These are phyloP conservation scores for Pedetes capensis DNA, from an alignment of 2,113 vertebrate genomes.

Conservation along the genomic window DNA sequence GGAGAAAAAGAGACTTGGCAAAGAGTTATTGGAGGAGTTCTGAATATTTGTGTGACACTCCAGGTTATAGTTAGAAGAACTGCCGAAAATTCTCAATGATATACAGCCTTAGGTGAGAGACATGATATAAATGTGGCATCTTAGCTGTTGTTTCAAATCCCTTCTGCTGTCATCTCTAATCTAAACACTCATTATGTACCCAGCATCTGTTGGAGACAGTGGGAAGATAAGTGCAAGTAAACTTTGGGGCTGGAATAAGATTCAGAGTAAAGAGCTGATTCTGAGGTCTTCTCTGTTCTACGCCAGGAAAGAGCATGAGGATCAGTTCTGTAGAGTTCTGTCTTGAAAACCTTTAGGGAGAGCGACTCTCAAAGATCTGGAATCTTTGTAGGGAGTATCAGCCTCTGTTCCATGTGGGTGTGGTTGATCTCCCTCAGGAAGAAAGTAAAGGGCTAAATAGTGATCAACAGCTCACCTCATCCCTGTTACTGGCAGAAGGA, in stretches of 20 bases:
- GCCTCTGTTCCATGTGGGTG: fast-evolving
- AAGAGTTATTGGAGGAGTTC: not conserved
- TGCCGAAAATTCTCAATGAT: not conserved
- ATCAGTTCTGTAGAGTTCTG: not conserved
- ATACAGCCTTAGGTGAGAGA: not conserved
- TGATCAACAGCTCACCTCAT: not conserved
- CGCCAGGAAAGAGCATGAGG: not conserved
- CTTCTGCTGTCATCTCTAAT: not conserved
- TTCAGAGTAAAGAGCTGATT: not conserved
- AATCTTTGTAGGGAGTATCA: not conserved
- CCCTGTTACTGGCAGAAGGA: not conserved
- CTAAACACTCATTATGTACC: too few species aligned
- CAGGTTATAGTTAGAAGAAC: not conserved
- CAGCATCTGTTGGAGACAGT: not conserved
- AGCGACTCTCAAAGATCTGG: not conserved
- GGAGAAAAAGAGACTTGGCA: not conserved
- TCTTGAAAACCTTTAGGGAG: not conserved
- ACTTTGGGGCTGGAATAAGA: not conserved
- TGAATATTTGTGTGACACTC: not conserved
- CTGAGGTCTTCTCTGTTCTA: not conserved
- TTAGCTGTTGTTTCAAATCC: not conserved
- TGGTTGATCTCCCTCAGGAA: not conserved
- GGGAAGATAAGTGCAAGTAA: not conserved
- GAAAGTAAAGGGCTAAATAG: not conserved
- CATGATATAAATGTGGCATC: not conserved